These are phyloP conservation scores for Pogonus chalceus DNA, from an alignment of 1,140 invertebrate genomes.

Conservation along the genomic window DNA sequence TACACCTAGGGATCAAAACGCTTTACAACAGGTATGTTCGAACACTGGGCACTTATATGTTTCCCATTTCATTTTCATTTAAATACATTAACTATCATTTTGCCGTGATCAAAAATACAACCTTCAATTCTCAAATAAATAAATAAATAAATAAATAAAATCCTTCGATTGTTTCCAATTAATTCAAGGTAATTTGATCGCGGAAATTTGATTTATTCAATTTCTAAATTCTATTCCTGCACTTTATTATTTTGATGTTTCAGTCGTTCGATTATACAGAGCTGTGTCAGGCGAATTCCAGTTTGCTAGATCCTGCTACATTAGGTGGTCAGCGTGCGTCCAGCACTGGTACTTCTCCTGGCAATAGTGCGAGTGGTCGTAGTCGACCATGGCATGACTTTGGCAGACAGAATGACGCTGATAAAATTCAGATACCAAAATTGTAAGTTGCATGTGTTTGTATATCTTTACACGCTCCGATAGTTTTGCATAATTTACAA, in stretches of 20 bases:
- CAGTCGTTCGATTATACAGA: conserved; percentile 84
- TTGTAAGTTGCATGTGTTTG: too few species aligned
- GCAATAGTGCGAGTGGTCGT: conserved; percentile 46
- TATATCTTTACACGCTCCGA: too few species aligned
- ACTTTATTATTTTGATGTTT: conserved; percentile 23
- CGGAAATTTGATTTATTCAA: too few species aligned
- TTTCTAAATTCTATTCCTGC: too few species aligned
- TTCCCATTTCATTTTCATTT: not conserved
- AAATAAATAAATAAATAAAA: too few species aligned
- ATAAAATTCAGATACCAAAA: conserved; percentile 96
- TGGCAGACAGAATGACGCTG: conserved; percentile 81
- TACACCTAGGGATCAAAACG: conserved; percentile 77
- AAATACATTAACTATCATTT: too few species aligned
- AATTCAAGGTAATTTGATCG: too few species aligned
- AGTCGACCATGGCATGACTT: conserved; percentile 86
- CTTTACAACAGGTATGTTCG: conserved; percentile 69
- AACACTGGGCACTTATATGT: not conserved
- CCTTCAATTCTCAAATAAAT: too few species aligned
- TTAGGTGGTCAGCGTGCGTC: conserved; percentile 45
- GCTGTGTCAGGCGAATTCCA: conserved; percentile 58
- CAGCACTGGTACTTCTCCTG: conserved; percentile 50
- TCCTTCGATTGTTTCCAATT: too few species aligned
- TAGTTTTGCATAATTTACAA: too few species aligned
- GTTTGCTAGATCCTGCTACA: conserved; percentile 33
- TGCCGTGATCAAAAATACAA: too few species aligned